phyloP scores from a whole-genome alignment of 2,888 invertebrate genomes.

The Pristionchus entomophagus region DNA sequence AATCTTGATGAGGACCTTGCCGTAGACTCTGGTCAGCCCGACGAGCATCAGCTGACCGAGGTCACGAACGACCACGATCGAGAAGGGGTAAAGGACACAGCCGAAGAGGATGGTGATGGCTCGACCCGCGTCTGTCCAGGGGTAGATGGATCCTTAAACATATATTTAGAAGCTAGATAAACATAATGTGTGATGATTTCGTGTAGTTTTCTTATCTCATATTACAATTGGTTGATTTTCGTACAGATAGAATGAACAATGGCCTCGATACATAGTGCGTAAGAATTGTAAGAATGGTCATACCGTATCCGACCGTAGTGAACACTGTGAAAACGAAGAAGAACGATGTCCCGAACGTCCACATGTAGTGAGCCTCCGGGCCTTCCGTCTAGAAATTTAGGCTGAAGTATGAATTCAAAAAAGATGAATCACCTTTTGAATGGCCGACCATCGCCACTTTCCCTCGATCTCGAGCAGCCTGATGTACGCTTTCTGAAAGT shows the following conservation, averaged over 20 bases:
- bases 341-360: conserved; percentile 12
- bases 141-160: conserved; percentile 11
- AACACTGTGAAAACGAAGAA: conserved; percentile 25
- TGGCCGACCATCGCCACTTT: no score
- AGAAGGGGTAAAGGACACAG: neutral
- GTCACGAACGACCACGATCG: conserved; percentile 28
- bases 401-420: no score
- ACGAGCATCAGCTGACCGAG: conserved; percentile 19
- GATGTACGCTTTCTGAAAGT: neutral
- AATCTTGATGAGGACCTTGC: conserved; percentile 14
- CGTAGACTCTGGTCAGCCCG: conserved; percentile 15
- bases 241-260: no score
- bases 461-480: no score
- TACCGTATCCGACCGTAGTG: conserved; percentile 40
- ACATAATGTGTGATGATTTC: no score
- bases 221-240: no score
- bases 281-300: no score
- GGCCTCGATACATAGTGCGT: no score
- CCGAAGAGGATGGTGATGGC: neutral
- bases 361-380: conserved; percentile 20
- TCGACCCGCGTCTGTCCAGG: neutral
- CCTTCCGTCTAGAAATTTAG: neutral
- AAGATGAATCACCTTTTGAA: neutral
- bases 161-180: no score
- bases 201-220: no score